Percentiles rank a stretch among this genome's conserved stretches.
Conservation (phyloP, 92 coral and sea anemone species). For the Zoanthus gigantus region DNA sequence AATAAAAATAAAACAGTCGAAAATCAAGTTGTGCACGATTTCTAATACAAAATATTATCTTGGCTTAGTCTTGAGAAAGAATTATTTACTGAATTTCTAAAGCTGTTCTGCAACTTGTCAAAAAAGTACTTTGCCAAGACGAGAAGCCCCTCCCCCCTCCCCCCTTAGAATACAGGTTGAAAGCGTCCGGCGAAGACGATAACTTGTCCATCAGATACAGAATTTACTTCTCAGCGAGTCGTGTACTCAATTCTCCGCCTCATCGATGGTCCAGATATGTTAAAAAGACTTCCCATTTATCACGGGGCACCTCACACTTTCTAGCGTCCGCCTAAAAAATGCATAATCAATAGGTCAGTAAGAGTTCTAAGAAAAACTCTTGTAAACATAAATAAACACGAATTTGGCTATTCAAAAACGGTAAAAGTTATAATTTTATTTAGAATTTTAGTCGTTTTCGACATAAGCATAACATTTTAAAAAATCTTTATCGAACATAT, state of each 20-base stretch:
- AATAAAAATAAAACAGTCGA: constrained; percentile 9
- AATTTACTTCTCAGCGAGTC: neutral
- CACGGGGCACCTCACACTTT: neutral
- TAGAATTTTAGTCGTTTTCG: too few relatives aligned
- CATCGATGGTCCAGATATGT: neutral
- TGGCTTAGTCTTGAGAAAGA: neutral
- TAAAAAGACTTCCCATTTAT: neutral
- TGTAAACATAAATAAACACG: too few relatives aligned
- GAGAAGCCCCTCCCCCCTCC: neutral
- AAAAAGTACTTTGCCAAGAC: neutral
- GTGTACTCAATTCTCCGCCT: neutral
- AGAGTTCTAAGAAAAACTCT: neutral
- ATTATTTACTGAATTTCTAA: neutral
- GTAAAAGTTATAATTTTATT: too few relatives aligned
- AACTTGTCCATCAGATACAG: neutral
- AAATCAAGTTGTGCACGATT: constrained; percentile 11
- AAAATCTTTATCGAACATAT: too few relatives aligned
- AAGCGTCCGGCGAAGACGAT: neutral
- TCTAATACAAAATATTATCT: constrained; percentile 31
- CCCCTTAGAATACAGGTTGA: neutral
- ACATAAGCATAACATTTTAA: too few relatives aligned
- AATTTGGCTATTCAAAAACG: too few relatives aligned
- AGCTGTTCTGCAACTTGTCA: neutral
- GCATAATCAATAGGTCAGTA: neutral
- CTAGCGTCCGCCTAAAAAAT: constrained; percentile 1